Conservation (phyloP, 2,113 vertebrate genomes). For the Danionella cerebrum region DNA sequence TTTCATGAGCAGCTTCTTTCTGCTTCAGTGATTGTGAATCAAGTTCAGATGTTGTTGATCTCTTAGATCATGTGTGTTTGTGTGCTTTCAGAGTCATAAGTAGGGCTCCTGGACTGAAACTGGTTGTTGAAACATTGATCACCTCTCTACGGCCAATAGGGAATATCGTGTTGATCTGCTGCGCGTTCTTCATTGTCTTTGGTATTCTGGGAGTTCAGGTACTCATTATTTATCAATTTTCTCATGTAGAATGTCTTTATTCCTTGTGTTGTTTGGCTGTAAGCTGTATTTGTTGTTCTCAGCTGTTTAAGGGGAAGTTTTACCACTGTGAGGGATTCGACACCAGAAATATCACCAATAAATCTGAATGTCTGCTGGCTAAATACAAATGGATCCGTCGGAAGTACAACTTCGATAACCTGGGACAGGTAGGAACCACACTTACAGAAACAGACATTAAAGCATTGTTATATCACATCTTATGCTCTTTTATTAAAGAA, state of each 20-base stretch:
- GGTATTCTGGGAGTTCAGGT: constrained; percentile 97
- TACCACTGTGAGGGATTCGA: constrained; percentile 85
- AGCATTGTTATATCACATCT: too few species aligned
- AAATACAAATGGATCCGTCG: constrained; percentile 80
- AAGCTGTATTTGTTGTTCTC: constrained; percentile 21
- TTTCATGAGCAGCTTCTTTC: background rate
- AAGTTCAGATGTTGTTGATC: background rate
- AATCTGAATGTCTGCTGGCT: constrained; percentile 72
- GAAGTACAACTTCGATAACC: constrained; percentile 97
- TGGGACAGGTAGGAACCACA: constrained; percentile 81
- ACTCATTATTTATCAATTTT: too few species aligned
- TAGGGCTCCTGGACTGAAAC: constrained; percentile 88
- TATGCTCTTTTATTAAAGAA: background rate
- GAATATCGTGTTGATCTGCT: constrained; percentile 97
- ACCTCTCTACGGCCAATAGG: constrained; percentile 93
- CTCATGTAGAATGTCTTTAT: background rate
- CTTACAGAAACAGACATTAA: background rate
- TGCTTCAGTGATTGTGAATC: background rate
- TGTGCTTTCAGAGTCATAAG: constrained; percentile 82
- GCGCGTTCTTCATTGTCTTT: constrained; percentile 96
- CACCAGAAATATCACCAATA: constrained; percentile 83
- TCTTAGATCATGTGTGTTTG: constrained; percentile 4
- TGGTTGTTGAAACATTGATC: constrained; percentile 97
- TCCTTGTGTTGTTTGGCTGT: background rate
- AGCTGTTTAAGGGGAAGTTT: constrained; percentile 98